Evolutionary conservation across 2,888 invertebrate genomes (phyloP).

Genomic region (Sesamia inferens): DNA sequence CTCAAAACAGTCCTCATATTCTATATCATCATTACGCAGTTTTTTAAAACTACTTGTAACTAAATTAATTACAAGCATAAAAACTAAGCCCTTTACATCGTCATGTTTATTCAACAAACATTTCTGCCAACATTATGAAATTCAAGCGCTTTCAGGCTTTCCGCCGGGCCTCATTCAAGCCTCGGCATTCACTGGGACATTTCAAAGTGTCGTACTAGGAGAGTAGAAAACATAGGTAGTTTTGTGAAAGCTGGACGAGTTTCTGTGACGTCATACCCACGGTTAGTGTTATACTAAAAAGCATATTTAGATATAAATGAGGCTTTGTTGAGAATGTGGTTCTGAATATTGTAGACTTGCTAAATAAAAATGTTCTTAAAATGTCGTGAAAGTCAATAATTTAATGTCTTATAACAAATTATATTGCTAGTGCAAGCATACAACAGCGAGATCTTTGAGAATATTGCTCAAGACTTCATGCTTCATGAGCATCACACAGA

Average conservation of each 20-base stretch:
- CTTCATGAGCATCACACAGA: background rate
- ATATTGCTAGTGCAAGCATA: background rate
- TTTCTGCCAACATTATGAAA: conserved; percentile 49
- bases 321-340: background rate
- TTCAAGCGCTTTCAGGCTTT: conserved; percentile 47
- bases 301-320: background rate
- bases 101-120: conserved; percentile 39
- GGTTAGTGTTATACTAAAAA: background rate
- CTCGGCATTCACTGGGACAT: conserved; percentile 44
- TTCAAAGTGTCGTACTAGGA: conserved; percentile 46
- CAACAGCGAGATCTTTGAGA: background rate
- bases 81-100: conserved; percentile 17
- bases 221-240: conserved; percentile 19
- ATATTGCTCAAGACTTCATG: background rate
- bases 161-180: conserved; percentile 41
- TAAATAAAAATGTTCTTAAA: background rate
- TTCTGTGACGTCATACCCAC: conserved; percentile 26
- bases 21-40: background rate
- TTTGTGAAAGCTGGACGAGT: conserved; percentile 18
- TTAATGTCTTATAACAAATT: background rate
- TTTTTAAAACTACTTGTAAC: conserved; percentile 1
- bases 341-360: background rate
- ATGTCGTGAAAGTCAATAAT: background rate
- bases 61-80: conserved; percentile 10
- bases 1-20: background rate